A percentile compares a stretch with the other conserved stretches of the same genome.
These are phyloP conservation scores for Pseudopodoces humilis DNA, from an alignment of 2,113 vertebrate species.

Conservation along the genomic window DNA sequence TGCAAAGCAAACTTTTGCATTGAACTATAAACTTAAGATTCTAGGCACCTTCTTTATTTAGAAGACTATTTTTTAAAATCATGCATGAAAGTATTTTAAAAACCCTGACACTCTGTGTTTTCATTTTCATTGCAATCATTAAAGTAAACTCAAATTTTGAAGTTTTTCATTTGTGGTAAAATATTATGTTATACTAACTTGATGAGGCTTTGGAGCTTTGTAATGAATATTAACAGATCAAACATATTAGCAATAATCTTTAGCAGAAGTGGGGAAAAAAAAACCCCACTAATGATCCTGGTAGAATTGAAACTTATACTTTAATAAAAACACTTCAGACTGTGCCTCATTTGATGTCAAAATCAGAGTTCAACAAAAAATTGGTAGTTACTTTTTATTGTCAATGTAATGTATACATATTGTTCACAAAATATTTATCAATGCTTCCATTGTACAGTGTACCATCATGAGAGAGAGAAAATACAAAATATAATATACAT, in stretches of 20 bases:
- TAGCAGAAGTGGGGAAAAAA: neutral
- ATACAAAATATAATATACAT: neutral
- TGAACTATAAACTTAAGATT: neutral
- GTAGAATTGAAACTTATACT: neutral
- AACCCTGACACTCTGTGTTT: fast-evolving
- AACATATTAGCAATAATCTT: neutral
- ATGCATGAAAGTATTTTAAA: neutral
- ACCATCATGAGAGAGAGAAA: neutral
- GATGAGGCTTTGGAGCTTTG: neutral
- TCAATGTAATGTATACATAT: neutral
- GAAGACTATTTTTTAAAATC: neutral
- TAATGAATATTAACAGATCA: neutral
- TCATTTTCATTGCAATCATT: neutral
- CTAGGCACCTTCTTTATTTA: neutral
- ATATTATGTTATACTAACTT: neutral
- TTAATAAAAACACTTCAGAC: neutral
- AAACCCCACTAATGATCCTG: neutral
- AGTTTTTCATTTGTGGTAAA: neutral
- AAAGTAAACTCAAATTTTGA: neutral
- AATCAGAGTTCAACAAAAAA: neutral
- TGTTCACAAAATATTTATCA: constrained; percentile 7
- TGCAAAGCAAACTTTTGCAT: neutral
- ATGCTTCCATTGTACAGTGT: neutral
- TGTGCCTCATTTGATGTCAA: neutral
- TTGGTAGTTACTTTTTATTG: neutral